Evolutionary conservation across 2,888 invertebrate genomes (phyloP).

Genomic region (Gymnocheta viridis): DNA sequence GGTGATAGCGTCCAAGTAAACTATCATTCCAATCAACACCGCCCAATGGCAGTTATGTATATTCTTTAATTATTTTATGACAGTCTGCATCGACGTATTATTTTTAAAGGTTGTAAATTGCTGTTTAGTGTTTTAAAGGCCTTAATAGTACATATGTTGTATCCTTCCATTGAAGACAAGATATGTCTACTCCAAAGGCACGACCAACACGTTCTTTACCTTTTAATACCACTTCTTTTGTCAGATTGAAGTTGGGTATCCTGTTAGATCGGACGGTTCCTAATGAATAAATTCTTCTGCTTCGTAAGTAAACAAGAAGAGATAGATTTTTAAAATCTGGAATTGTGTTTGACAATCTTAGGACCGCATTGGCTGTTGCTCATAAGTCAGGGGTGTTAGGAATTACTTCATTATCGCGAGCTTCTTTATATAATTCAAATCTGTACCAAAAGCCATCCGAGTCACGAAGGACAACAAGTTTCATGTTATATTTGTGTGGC

Average conservation of each 20-base stretch:
- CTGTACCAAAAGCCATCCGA: conserved; percentile 9
- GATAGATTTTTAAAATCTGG: background rate
- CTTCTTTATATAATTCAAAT: conserved; percentile 2
- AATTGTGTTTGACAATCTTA: conserved; percentile 13
- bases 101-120: conserved; percentile 19
- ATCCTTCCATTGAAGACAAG: conserved; percentile 12
- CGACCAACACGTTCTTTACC: conserved; percentile 9
- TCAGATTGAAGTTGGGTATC: conserved; percentile 31
- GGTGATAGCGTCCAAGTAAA: conserved; percentile 8
- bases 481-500: conserved; percentile 20
- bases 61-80: conserved; percentile 1
- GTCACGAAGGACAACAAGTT: conserved; percentile 30
- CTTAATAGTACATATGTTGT: conserved; percentile 7
- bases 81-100: background rate
- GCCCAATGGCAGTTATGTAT: background rate
- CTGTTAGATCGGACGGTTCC: conserved; percentile 27
- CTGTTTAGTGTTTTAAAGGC: background rate
- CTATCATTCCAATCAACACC: conserved; percentile 1
- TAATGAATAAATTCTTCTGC: conserved; percentile 30
- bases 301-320: conserved; percentile 8
- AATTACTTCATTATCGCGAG: conserved; percentile 8
- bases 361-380: background rate
- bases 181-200: conserved; percentile 8
- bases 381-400: background rate
- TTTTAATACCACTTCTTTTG: conserved; percentile 9